phyloP scores from a whole-genome alignment of 2,113 vertebrate genomes.

The Crotalus tigris region DNA sequence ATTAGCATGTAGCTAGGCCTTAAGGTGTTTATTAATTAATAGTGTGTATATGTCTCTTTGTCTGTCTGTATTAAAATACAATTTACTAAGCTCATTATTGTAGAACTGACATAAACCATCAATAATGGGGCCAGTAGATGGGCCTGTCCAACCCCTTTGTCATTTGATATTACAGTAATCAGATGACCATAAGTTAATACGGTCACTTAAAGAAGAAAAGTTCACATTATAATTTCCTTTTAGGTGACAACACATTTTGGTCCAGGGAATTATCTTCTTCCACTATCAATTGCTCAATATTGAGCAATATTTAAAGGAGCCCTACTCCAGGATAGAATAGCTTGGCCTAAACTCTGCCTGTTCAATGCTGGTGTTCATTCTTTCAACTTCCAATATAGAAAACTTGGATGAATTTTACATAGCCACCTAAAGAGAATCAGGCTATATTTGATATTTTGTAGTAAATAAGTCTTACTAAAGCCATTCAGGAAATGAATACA shows the following conservation, averaged over 20 bases:
- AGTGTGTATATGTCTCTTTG: neutral
- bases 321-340: neutral
- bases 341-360: neutral
- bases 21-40: neutral
- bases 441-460: neutral
- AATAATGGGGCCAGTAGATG: neutral
- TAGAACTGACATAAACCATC: neutral
- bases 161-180: neutral
- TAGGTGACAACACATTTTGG: neutral
- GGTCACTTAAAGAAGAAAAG: neutral
- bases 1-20: neutral
- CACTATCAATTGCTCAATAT: neutral
- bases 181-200: neutral
- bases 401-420: neutral
- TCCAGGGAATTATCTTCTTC: neutral
- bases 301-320: neutral
- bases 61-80: neutral
- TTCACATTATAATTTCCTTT: neutral
- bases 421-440: neutral
- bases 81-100: neutral
- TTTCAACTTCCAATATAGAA: neutral
- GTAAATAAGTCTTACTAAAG: neutral
- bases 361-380: neutral
- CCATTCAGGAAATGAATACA: neutral
- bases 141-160: neutral